Evolutionary conservation across 2,888 invertebrate species (phyloP).

Genomic region (Enchytraeus crypticus): DNA sequence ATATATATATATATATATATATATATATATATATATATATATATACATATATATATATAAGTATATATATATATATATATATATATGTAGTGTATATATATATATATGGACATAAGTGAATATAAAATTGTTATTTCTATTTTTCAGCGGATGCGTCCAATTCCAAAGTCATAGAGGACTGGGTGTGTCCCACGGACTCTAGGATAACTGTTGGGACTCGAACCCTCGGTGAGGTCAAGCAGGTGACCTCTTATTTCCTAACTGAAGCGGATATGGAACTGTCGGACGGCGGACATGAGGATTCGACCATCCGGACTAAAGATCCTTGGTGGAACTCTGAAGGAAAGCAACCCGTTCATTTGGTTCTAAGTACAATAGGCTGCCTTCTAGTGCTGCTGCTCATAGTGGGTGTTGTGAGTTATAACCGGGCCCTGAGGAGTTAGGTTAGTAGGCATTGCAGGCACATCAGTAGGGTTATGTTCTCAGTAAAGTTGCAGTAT

Average conservation of each 20-base stretch:
- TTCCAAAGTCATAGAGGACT: slow-evolving; percentile 22
- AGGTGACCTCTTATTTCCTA: no score
- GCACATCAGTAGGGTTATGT: no score
- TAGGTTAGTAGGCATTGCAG: no score
- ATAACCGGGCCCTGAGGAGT: slow-evolving; percentile 19
- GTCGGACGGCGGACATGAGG: not conserved
- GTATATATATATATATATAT: not conserved
- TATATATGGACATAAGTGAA: not conserved
- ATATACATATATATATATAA: not conserved
- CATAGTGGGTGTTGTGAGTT: slow-evolving; percentile 20
- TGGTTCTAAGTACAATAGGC: slow-evolving; percentile 21
- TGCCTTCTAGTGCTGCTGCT: slow-evolving; percentile 16
- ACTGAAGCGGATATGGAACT: not conserved
- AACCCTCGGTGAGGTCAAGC: not conserved
- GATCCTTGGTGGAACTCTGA: not conserved
- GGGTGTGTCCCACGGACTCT: slow-evolving; percentile 22
- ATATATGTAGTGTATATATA: not conserved
- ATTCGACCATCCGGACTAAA: no score
- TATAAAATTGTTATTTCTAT: not conserved
- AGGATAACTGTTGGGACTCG: not conserved
- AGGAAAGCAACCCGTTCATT: slow-evolving; percentile 12
- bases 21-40: not conserved
- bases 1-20: no score
- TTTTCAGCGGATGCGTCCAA: slow-evolving; percentile 21
- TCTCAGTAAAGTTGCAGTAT: no score